A percentile compares a stretch with the other conserved stretches of the same genome.
phyloP scores from a whole-genome alignment of 2,113 vertebrate genomes.

The Ranitomeya imitator region DNA sequence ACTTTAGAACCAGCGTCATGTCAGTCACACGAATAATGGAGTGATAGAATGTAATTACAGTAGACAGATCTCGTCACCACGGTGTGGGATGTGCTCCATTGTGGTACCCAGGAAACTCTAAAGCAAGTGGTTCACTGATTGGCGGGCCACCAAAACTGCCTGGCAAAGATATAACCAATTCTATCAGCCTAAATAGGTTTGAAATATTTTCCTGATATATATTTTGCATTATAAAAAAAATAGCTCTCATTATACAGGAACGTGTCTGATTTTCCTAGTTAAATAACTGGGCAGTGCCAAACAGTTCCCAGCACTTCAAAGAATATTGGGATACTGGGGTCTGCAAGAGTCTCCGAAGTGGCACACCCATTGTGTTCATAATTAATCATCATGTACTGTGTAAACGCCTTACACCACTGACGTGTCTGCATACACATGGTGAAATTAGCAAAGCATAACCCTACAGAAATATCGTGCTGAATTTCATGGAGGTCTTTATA shows the following conservation, averaged over 20 bases:
- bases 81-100: not conserved
- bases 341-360: not conserved
- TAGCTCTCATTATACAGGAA: not conserved
- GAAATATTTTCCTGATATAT: not conserved
- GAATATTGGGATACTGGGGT: not conserved
- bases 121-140: not conserved
- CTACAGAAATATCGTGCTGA: too few species aligned
- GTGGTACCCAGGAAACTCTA: not conserved
- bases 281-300: not conserved
- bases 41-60: not conserved
- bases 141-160: not conserved
- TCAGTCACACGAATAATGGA: conserved; percentile 1
- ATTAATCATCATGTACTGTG: not conserved
- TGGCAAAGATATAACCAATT: not conserved
- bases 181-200: not conserved
- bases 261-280: not conserved
- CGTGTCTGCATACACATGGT: not conserved
- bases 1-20: not conserved
- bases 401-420: not conserved
- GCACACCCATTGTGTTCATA: not conserved
- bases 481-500: too few species aligned
- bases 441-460: not conserved
- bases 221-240: not conserved
- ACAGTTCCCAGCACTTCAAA: not conserved
- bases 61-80: not conserved